phyloP scores from a whole-genome alignment of 2,888 invertebrate genomes.

The Ormyrus nitidulus region DNA sequence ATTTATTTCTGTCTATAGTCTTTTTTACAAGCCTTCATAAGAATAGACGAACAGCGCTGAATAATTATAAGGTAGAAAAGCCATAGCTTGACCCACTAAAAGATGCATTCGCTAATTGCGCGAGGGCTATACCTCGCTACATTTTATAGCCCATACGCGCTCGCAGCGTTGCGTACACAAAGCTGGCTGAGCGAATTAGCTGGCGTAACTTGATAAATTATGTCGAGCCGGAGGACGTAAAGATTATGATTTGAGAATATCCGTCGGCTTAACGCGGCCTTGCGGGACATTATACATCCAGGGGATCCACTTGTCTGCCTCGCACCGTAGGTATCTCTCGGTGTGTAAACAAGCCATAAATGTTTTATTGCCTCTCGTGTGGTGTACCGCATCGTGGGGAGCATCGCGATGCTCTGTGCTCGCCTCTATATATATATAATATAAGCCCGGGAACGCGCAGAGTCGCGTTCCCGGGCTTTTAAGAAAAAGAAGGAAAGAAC shows the following conservation, averaged over 20 bases:
- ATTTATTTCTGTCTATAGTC: too few relatives aligned
- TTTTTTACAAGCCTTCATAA: too few relatives aligned
- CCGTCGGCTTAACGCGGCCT: conserved; percentile 54
- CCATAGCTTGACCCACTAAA: conserved; percentile 11
- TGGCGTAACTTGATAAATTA: conserved; percentile 52
- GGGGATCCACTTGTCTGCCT: conserved; percentile 42
- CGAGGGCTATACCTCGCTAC: conserved; percentile 34
- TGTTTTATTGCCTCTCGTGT: conserved; percentile 66
- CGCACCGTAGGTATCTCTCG: conserved; percentile 49
- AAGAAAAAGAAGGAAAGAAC: conserved; percentile 48
- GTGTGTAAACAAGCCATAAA: conserved; percentile 71
- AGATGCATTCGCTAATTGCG: conserved; percentile 50
- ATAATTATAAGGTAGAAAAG: too few relatives aligned
- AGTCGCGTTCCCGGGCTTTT: conserved; percentile 34
- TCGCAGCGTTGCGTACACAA: background rate
- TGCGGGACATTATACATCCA: conserved; percentile 43
- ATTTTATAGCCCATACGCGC: conserved; percentile 41
- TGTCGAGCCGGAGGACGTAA: conserved; percentile 44
- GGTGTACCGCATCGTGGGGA: conserved; percentile 45
- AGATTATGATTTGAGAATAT: conserved; percentile 56
- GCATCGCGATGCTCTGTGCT: conserved; percentile 33
- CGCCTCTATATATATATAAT: background rate
- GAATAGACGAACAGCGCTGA: too few relatives aligned
- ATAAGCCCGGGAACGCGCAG: background rate
- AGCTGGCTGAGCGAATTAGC: conserved; percentile 29